Base-by-base conservation (phyloP, 2,113 vertebrate genomes). In the Rhynchomys soricoides region DNA sequence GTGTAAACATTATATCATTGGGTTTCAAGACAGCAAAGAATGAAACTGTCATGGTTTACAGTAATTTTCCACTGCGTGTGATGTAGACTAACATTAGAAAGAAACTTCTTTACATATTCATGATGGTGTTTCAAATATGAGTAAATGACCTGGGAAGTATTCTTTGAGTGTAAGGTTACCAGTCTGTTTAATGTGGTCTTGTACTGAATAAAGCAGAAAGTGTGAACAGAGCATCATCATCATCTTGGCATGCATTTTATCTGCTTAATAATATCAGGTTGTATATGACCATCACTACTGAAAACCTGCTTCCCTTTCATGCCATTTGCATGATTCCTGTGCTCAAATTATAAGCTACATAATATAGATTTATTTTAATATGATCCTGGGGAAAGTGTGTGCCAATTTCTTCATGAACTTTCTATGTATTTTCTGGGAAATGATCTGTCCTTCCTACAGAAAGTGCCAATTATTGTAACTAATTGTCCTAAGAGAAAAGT, bases 141-240 rank as follows among this genome's bases (percentile, higher is more conserved):
- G 12, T 75, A 12, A 3, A 75, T 77, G 24, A 50, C 7, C 74
- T 17, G 16, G 12, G 48, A 77, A 48, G 45, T 48, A 7, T 1
- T 48, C 26, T 77, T 77, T 77, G 6, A 16, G 26, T 77, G 26
- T 48, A 31, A 77, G 6, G 15, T 16, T 66, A 31, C 2, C 7
- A 15, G 15, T 48, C 12, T 48, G 26, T 77, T 77, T 43, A 77
- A 7, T 31, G 12, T 48, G 43, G 5, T 29, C 43, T 24, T 75
- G 15, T 16, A 75, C 24, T 75, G 22, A 73, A 73, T 73, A 73
- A 15, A 75, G 74, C 15, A 2, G 43, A 75, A 48, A 29, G 40
- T 12, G 17, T 55, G 16, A 52, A 3, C 0, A 3, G 15, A 52
- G 3, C 8, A 52, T 34, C 31, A 79, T 1, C 16, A 9, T 17